Conservation (phyloP, 1,140 invertebrate genomes). For the Pantala flavescens region DNA sequence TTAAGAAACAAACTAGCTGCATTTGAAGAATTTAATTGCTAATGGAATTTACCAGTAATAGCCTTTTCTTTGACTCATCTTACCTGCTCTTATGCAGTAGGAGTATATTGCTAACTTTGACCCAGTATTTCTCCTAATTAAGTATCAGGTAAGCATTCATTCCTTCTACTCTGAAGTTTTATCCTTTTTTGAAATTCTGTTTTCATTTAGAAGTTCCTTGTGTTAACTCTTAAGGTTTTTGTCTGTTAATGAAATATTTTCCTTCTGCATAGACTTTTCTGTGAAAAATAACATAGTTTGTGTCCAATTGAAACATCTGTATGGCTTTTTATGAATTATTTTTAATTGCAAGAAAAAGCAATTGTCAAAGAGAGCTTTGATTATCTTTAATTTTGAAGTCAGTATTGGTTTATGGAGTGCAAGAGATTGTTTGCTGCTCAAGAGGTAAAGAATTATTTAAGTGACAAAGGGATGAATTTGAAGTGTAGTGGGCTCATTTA, state of each 20-base stretch:
- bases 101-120: neutral
- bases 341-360: too few species aligned
- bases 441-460: neutral
- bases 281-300: neutral
- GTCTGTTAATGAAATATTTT: neutral
- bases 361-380: neutral
- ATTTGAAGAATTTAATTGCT: too few species aligned
- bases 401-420: neutral
- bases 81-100: too few species aligned
- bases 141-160: neutral
- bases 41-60: too few species aligned
- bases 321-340: neutral
- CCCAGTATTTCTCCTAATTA: neutral
- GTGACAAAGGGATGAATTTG: neutral
- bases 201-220: neutral
- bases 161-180: neutral
- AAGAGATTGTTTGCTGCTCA: neutral
- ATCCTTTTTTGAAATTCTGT: neutral
- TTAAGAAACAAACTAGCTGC: too few species aligned
- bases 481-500: neutral
- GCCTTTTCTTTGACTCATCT: too few species aligned
- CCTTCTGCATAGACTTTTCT: neutral
- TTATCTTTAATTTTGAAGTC: slow-evolving; percentile 4
- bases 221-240: neutral
- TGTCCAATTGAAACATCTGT: neutral